These are phyloP conservation scores for Python bivittatus DNA, from an alignment of 2,113 vertebrate species.

Conservation along the genomic window DNA sequence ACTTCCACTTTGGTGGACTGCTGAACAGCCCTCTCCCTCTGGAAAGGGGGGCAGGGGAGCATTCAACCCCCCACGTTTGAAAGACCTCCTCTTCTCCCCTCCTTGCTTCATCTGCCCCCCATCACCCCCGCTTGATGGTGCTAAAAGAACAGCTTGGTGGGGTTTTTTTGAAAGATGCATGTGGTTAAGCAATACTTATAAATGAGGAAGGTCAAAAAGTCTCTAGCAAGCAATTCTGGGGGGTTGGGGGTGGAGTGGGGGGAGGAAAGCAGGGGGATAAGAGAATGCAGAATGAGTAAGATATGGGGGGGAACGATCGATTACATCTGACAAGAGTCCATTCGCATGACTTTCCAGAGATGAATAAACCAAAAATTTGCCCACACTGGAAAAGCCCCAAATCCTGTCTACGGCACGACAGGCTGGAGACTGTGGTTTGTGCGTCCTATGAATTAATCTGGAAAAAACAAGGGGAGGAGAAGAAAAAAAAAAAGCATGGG, in stretches of 20 bases:
- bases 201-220: slow-evolving; percentile 49
- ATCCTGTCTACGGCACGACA: too few species aligned
- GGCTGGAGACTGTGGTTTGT: neutral
- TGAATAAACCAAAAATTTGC: neutral
- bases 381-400: slow-evolving; percentile 28
- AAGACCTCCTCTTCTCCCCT: slow-evolving; percentile 50
- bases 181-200: slow-evolving; percentile 53
- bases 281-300: too few species aligned
- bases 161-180: neutral
- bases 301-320: neutral
- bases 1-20: slow-evolving; percentile 73
- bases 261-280: too few species aligned
- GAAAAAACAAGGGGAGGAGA: neutral
- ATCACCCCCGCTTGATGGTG: neutral
- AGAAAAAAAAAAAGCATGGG: neutral
- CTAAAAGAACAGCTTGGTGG: slow-evolving; percentile 47
- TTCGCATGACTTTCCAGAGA: neutral
- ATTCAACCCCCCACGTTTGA: slow-evolving; percentile 55
- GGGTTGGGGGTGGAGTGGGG: neutral
- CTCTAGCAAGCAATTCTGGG: slow-evolving; percentile 31
- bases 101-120: slow-evolving; percentile 30
- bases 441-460: neutral
- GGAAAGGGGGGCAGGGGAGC: slow-evolving; percentile 13
- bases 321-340: neutral
- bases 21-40: slow-evolving; percentile 55